Evolutionary conservation across 2,113 vertebrate species (phyloP).

Genomic region (Plecturocebus donacophilus): DNA sequence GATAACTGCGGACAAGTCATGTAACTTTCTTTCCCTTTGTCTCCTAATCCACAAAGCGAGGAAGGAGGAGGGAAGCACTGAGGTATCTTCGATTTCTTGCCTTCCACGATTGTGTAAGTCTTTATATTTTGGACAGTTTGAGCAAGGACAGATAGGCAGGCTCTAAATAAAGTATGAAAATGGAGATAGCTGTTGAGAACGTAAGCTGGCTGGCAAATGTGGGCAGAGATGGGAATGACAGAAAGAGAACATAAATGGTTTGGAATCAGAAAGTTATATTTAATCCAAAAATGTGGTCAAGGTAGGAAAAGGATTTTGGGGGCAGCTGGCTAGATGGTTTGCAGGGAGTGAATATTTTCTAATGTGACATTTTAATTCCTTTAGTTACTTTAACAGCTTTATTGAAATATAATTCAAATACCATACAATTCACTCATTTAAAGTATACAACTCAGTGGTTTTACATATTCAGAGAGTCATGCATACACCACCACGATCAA

Average conservation of each 20-base stretch:
- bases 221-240: background rate
- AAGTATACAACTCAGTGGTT: background rate
- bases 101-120: background rate
- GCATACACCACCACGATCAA: background rate
- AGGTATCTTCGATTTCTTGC: background rate
- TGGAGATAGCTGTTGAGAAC: background rate
- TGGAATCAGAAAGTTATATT: background rate
- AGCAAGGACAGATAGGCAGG: background rate
- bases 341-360: background rate
- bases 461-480: background rate
- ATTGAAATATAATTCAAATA: background rate
- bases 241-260: background rate
- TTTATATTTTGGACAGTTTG: background rate
- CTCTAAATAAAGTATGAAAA: background rate
- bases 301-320: background rate
- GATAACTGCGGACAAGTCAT: background rate
- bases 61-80: background rate
- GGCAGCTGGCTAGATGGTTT: background rate
- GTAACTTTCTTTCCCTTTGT: background rate
- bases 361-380: background rate
- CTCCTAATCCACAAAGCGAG: background rate
- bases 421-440: background rate
- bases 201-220: background rate
- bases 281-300: background rate
- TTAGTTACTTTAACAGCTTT: background rate